Base-by-base conservation (phyloP, 1,140 invertebrate species). In the Musca domestica region DNA sequence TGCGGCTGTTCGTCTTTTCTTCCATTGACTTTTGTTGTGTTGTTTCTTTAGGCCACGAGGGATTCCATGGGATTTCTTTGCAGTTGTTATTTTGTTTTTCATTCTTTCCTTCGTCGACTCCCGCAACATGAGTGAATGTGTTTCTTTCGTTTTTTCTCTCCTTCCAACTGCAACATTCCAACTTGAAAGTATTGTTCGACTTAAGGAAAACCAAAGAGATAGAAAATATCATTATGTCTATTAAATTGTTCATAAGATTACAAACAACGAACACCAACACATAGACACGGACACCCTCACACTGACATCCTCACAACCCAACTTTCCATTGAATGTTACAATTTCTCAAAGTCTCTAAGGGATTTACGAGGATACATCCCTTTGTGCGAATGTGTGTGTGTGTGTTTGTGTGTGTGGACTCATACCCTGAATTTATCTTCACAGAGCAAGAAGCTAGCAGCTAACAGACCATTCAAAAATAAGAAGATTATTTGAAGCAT, bases 181-280 rank as follows among this genome's bases (percentile, higher is more conserved):
- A 41, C 34, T 41, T 41, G 34, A 41, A 41, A 41, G 34, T 41
- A 41, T 41, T 41, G 34, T 41, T 41, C 34, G 10, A 9, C 34
- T 41, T 41, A 41, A 41, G 12, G 34, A 41, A 41, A 41, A 41
- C 34, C 34, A 41, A n/a, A 41, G 10, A 41, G 34, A 41, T 41
- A 61, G 56, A 61, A 61, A 61, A 61, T 34, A 34, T 61, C 56
- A 61, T 61, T 61, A 61, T 27, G 30, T 19, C 56, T 61, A 61
- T 61, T 61, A 41, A 61, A 61, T 61, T 61, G 30, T 61, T 61
- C 56, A 61, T 17, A 61, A 41, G 34, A 41, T 41, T 41, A 41
- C 34, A 41, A 12, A 41, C 34, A 41, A n/a, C n/a, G n/a, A n/a
- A n/a, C n/a, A n/a, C n/a, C n/a, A 41, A 41, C 34, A 41, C 4